Conservation (phyloP, 1,140 invertebrate species). For the Lasioglossum albipes region DNA sequence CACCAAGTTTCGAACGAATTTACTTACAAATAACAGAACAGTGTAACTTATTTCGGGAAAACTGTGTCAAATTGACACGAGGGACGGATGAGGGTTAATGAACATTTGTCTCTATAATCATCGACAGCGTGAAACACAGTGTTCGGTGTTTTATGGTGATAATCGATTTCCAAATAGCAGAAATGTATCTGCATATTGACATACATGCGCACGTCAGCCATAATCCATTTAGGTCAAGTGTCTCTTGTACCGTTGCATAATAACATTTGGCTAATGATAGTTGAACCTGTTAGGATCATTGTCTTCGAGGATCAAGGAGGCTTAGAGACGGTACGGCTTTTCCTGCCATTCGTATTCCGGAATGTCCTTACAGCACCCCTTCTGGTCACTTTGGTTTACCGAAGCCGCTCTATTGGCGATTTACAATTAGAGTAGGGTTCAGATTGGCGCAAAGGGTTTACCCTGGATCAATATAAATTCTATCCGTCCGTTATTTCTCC, state of each 20-base stretch:
- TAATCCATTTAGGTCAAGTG: conserved; percentile 30
- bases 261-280: conserved; percentile 16
- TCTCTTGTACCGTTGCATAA: conserved; percentile 26
- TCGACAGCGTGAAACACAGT: too few relatives aligned
- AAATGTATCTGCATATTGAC: conserved; percentile 15
- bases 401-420: neutral
- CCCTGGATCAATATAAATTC: too few relatives aligned
- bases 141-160: neutral
- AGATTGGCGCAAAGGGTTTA: too few relatives aligned
- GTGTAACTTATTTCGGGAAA: too few relatives aligned
- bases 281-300: conserved; percentile 19
- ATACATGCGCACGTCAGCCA: neutral
- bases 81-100: too few relatives aligned
- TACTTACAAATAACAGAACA: too few relatives aligned
- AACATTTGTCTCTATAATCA: neutral
- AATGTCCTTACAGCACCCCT: neutral
- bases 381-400: neutral
- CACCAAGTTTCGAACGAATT: too few relatives aligned
- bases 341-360: neutral
- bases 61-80: too few relatives aligned
- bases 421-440: neutral
- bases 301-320: conserved; percentile 7
- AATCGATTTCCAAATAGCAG: conserved; percentile 25
- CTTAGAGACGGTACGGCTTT: neutral
- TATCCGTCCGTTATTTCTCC: too few relatives aligned